Percentiles rank a stretch among this genome's conserved stretches.
phyloP scores from a whole-genome alignment of 2,888 invertebrate genomes.

The Subacronicta megacephala region DNA sequence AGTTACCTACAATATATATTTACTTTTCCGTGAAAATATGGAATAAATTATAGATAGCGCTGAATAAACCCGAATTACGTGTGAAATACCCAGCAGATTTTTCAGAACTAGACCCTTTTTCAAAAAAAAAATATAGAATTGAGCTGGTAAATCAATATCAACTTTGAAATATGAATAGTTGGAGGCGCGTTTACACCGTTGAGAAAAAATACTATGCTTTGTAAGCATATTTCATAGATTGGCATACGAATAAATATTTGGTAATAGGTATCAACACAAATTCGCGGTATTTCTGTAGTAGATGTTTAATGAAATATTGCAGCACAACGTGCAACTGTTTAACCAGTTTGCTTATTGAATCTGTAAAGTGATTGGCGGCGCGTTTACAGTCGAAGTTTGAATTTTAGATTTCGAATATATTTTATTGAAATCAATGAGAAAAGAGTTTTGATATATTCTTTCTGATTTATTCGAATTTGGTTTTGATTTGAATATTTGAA shows the following conservation, averaged over 20 bases:
- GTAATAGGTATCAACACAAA: not conserved
- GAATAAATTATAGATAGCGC: slow-evolving; percentile 6
- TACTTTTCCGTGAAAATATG: slow-evolving; percentile 8
- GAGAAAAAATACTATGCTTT: too few species aligned
- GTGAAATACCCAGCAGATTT: slow-evolving; percentile 21
- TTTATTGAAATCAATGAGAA: slow-evolving; percentile 23
- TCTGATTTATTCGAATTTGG: slow-evolving; percentile 9
- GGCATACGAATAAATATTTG: slow-evolving; percentile 10
- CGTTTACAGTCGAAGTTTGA: slow-evolving; percentile 25
- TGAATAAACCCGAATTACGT: slow-evolving; percentile 2
- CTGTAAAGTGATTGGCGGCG: slow-evolving; percentile 39
- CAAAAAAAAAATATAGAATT: too few species aligned
- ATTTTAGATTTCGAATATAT: slow-evolving; percentile 35
- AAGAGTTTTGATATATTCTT: slow-evolving; percentile 15
- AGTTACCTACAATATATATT: not conserved
- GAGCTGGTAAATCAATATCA: too few species aligned
- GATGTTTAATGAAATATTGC: slow-evolving; percentile 26
- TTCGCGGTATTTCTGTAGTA: slow-evolving; percentile 8
- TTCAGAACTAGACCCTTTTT: too few species aligned
- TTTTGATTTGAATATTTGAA: slow-evolving; percentile 11
- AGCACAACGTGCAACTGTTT: slow-evolving; percentile 9
- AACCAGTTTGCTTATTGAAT: slow-evolving; percentile 25
- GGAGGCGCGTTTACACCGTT: not conserved
- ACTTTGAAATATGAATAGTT: not conserved
- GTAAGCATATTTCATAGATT: slow-evolving; percentile 6